phyloP scores from a whole-genome alignment of 2,888 invertebrate species.

The Lycophotia porphyrea region DNA sequence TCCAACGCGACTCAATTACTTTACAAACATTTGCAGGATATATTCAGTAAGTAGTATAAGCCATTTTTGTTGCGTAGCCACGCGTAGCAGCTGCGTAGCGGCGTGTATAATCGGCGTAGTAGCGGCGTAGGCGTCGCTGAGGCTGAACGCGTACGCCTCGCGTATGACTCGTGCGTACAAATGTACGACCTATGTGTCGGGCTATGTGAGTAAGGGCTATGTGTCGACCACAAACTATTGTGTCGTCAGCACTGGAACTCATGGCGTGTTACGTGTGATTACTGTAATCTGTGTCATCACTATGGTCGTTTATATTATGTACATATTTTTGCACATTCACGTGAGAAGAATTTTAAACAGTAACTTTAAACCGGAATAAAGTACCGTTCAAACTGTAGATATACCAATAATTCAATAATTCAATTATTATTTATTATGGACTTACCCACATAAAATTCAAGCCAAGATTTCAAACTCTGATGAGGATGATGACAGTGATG shows the following conservation, averaged over 20 bases:
- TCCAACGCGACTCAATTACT: neutral
- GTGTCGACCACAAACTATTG: constrained; percentile 14
- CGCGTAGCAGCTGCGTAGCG: neutral
- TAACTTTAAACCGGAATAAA: constrained; percentile 6
- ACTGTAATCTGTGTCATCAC: constrained; percentile 36
- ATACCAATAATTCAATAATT: neutral
- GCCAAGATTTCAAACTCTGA: constrained; percentile 1
- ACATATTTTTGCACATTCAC: constrained; percentile 36
- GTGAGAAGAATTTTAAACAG: constrained; percentile 23
- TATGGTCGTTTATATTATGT: constrained; percentile 17
- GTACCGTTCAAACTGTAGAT: constrained; percentile 10
- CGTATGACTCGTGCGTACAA: neutral
- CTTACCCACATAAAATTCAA: neutral
- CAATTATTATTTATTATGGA: neutral
- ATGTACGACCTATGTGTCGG: too few relatives aligned
- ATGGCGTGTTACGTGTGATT: constrained; percentile 36
- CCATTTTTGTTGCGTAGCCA: neutral
- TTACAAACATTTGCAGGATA: neutral
- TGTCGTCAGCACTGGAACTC: constrained; percentile 8
- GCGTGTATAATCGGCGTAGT: neutral
- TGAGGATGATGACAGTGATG: neutral
- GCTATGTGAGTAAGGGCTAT: too few relatives aligned
- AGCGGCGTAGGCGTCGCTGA: neutral
- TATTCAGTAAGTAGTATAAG: neutral
- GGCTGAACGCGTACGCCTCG: neutral